These are phyloP conservation scores for Siniperca scherzeri DNA, from an alignment of 2,797 vertebrate genomes.

Conservation along the genomic window DNA sequence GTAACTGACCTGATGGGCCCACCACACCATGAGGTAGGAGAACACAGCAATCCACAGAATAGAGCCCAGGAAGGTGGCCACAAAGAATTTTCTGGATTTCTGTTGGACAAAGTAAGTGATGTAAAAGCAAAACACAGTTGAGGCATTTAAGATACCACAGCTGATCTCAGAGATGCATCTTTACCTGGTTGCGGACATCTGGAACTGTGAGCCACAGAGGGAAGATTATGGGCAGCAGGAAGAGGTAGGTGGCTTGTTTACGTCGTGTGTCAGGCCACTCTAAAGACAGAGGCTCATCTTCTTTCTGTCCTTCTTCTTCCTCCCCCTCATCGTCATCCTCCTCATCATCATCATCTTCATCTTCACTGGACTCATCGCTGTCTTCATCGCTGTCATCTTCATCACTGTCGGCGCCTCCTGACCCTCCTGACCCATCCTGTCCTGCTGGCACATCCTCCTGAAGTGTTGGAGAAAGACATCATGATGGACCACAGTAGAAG, in stretches of 20 bases:
- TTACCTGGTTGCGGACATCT: constrained; percentile 93
- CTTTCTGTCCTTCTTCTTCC: constrained; percentile 75
- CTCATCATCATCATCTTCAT: constrained; percentile 77
- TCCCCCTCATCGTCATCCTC: constrained; percentile 61
- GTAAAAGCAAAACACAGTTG: neutral
- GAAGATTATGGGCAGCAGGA: constrained; percentile 94
- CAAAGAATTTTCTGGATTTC: constrained; percentile 91
- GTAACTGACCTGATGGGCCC: constrained; percentile 95
- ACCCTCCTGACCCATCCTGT: constrained; percentile 66
- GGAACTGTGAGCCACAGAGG: constrained; percentile 96
- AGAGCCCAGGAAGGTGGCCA: constrained; percentile 92
- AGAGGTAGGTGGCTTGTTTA: constrained; percentile 93
- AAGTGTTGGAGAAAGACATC: constrained; percentile 11
- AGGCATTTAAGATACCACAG: neutral
- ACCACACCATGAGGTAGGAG: constrained; percentile 99
- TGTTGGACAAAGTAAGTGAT: constrained; percentile 69
- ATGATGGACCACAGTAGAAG: neutral
- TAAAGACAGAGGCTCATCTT: constrained; percentile 92
- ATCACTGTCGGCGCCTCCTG: constrained; percentile 74
- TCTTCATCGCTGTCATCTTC: constrained; percentile 66
- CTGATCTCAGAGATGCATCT: constrained; percentile 17
- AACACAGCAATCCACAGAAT: constrained; percentile 94
- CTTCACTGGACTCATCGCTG: constrained; percentile 77
- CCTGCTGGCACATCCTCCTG: constrained; percentile 72
- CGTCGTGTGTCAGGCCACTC: constrained; percentile 91